These are phyloP conservation scores for Tokudaia tokunoshimensis DNA, from an alignment of 2,797 vertebrate genomes.

Conservation along the genomic window DNA sequence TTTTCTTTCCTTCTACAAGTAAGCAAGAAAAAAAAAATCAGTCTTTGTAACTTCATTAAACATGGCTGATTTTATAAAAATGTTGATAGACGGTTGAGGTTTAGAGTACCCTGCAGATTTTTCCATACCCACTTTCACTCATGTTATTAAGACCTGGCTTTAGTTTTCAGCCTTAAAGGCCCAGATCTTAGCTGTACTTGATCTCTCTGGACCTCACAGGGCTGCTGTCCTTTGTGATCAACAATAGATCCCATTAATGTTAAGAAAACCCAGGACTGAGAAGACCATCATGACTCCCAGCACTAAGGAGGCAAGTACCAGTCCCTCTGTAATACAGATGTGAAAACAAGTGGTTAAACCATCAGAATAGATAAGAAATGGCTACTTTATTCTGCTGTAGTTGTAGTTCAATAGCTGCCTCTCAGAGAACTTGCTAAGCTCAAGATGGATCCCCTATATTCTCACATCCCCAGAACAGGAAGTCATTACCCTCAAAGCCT, in stretches of 20 bases:
- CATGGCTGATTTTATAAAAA: conserved; percentile 5
- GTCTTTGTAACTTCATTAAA: not conserved
- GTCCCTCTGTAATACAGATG: not conserved
- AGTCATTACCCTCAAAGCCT: not conserved
- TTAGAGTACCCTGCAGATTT: conserved; percentile 20
- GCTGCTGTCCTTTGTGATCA: not conserved
- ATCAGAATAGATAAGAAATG: not conserved
- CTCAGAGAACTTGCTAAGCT: not conserved
- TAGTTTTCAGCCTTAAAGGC: not conserved
- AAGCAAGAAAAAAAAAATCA: conserved; percentile 64
- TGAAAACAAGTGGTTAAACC: not conserved
- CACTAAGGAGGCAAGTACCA: not conserved
- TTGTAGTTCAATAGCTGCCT: not conserved
- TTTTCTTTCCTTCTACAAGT: conserved; percentile 12
- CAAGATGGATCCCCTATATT: not conserved
- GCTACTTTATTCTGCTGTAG: not conserved
- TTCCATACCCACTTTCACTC: not conserved
- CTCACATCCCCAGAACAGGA: not conserved
- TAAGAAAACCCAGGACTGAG: not conserved
- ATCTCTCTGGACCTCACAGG: not conserved
- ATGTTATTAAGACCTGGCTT: not conserved
- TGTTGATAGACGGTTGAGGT: not conserved
- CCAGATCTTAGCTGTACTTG: not conserved
- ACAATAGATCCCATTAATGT: not conserved
- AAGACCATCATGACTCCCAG: no score